phyloP scores from a whole-genome alignment of 2,113 vertebrate genomes.

The Eulacestoma nigropectus region DNA sequence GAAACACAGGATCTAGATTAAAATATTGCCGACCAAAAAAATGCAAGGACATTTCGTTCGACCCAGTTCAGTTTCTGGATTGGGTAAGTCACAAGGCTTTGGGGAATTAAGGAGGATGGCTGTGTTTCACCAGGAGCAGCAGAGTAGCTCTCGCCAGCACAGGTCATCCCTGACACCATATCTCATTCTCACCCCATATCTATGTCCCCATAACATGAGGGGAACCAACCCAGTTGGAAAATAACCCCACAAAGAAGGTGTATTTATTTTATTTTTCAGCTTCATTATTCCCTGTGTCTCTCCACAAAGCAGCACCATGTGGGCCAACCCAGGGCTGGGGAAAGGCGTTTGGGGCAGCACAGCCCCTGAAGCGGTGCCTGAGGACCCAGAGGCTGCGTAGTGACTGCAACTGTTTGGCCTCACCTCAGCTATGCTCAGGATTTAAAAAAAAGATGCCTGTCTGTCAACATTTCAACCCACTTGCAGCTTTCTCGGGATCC shows the following conservation, averaged over 20 bases:
- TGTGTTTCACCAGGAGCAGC: not conserved
- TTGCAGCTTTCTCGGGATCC: not conserved
- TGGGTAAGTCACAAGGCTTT: not conserved
- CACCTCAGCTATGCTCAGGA: not conserved
- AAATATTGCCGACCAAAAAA: not conserved
- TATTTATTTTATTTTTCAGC: not conserved
- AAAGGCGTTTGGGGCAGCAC: not conserved
- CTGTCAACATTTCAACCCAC: not conserved
- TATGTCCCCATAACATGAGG: fast-evolving
- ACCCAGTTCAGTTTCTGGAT: not conserved
- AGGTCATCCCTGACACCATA: not conserved
- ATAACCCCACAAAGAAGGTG: not conserved
- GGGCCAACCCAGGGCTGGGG: not conserved
- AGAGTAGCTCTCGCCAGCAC: fast-evolving
- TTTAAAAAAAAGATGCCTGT: not conserved
- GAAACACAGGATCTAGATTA: not conserved
- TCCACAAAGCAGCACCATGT: not conserved
- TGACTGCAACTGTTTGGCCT: not conserved
- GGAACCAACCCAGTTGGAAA: not conserved
- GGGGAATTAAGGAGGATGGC: not conserved
- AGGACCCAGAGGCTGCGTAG: fast-evolving
- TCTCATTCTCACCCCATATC: not conserved
- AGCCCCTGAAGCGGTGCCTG: fast-evolving
- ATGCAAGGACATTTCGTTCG: not conserved
- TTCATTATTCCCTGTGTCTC: not conserved